These are phyloP conservation scores for Rhea americana DNA, from an alignment of 2,113 vertebrate species.

Conservation along the genomic window DNA sequence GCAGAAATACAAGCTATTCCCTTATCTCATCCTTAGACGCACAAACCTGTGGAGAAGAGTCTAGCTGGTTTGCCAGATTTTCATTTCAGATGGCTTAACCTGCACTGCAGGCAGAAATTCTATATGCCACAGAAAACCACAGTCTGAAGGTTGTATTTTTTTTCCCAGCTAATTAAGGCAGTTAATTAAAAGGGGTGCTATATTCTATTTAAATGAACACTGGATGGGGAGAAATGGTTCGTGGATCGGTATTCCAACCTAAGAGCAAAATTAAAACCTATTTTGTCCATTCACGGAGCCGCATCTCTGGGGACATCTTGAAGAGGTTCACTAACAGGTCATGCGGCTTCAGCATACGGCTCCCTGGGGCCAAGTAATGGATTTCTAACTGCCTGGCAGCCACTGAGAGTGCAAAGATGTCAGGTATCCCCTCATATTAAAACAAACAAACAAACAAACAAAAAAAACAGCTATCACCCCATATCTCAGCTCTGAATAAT, in stretches of 20 bases:
- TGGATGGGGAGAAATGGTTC: neutral
- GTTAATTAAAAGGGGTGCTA: slow-evolving; percentile 1
- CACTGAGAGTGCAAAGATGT: neutral
- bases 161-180: neutral
- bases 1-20: neutral
- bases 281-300: neutral
- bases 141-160: neutral
- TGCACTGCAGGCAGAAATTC: neutral
- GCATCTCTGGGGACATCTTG: neutral
- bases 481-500: neutral
- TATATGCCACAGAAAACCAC: neutral
- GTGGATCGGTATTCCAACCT: neutral
- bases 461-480: neutral
- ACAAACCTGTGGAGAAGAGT: neutral
- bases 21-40: neutral
- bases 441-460: neutral
- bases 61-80: neutral
- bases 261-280: neutral
- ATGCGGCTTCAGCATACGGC: neutral
- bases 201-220: neutral
- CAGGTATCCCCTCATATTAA: neutral
- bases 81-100: neutral
- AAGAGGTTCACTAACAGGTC: neutral
- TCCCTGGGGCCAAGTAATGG: neutral
- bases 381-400: fast-evolving